phyloP scores from a whole-genome alignment of 2,113 vertebrate genomes.

The Charina bottae region DNA sequence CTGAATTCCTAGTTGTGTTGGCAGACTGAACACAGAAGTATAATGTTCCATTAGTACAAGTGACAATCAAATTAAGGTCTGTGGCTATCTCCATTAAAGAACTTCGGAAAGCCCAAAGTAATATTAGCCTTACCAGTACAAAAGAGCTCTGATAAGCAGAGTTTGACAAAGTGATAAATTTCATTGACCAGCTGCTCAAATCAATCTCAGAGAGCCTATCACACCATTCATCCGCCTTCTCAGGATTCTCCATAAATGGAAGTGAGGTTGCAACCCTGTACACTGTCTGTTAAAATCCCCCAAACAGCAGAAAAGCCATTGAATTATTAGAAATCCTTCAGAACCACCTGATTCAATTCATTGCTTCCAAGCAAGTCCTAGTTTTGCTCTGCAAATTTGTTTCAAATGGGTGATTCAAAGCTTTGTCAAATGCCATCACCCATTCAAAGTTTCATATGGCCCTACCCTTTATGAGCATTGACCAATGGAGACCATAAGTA shows the following conservation, averaged over 20 bases:
- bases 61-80: background rate
- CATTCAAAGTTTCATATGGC: background rate
- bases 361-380: background rate
- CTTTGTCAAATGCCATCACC: background rate
- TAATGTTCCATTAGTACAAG: background rate
- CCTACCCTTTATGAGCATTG: background rate
- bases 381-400: background rate
- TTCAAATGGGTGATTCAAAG: background rate
- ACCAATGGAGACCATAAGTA: background rate
- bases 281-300: background rate
- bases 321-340: background rate
- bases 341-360: background rate
- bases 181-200: background rate
- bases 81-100: background rate
- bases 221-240: background rate
- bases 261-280: background rate
- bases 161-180: background rate
- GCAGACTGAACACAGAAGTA: background rate
- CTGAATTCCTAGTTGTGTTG: background rate
- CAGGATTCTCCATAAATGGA: background rate
- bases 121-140: background rate
- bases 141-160: background rate
- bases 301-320: background rate
- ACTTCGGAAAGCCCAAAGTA: background rate
- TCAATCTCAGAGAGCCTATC: background rate